Evolutionary conservation across 2,113 vertebrate species (phyloP).

Genomic region (Tragelaphus imberbis): DNA sequence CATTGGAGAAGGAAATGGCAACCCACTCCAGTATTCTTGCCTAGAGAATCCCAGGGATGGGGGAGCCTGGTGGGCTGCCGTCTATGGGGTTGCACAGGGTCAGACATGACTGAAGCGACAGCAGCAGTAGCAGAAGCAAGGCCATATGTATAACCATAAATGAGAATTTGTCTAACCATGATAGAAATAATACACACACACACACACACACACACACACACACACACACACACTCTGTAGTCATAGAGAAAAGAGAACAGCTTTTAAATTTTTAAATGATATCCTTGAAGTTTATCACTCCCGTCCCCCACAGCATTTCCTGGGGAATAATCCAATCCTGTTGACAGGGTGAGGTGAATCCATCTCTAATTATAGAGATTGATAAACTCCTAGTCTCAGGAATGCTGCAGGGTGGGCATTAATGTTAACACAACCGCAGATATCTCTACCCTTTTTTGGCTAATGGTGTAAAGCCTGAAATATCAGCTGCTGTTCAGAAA

Average conservation of each 20-base stretch:
- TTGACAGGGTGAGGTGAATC: neutral
- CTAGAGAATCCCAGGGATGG: too few species aligned
- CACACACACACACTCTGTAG: neutral
- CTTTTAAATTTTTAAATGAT: neutral
- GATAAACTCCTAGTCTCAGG: neutral
- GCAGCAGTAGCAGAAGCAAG: neutral
- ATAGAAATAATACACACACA: neutral
- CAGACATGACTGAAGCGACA: too few species aligned
- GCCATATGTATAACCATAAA: neutral
- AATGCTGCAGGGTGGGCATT: neutral
- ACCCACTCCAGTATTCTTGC: too few species aligned
- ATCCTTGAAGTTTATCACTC: neutral
- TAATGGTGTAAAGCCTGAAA: neutral
- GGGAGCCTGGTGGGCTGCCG: too few species aligned
- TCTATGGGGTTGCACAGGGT: too few species aligned
- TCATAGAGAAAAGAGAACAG: neutral
- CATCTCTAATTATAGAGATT: neutral
- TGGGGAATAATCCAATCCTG: neutral
- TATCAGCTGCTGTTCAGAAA: neutral
- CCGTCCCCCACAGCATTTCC: neutral
- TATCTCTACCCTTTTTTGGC: neutral
- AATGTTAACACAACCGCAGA: neutral
- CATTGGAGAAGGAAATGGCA: too few species aligned
- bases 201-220: neutral
- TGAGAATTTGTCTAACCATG: neutral